Conservation (phyloP, 2,113 vertebrate species). For the Eolophus roseicapilla region DNA sequence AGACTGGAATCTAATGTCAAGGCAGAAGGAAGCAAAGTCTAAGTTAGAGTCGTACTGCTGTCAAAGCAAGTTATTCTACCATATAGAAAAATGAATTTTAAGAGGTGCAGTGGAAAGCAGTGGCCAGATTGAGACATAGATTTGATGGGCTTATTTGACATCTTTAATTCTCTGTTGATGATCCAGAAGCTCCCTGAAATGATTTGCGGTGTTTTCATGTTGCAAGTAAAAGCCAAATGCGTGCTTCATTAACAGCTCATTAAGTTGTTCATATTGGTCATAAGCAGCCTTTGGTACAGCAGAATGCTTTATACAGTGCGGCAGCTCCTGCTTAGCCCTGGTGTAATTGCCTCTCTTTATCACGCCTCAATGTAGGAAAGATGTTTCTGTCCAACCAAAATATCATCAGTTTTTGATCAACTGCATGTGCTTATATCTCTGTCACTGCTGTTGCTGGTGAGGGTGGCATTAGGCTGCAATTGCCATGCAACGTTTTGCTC, state of each 20-base stretch:
- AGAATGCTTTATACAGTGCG: constrained; percentile 16
- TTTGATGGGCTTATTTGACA: constrained; percentile 51
- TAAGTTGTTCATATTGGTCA: constrained; percentile 74
- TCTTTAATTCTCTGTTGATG: constrained; percentile 51
- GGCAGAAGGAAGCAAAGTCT: constrained; percentile 48
- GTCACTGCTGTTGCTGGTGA: not conserved
- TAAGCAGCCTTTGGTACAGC: constrained; percentile 59
- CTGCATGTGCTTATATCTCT: not conserved
- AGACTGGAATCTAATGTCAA: constrained; percentile 55
- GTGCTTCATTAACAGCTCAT: constrained; percentile 71
- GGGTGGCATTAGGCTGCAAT: not conserved
- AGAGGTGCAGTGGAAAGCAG: constrained; percentile 23
- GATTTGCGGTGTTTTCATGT: constrained; percentile 63
- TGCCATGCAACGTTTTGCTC: not conserved
- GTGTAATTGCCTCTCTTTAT: constrained; percentile 50
- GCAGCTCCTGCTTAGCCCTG: constrained; percentile 41
- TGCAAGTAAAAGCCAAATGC: constrained; percentile 61
- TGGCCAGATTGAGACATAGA: constrained; percentile 53
- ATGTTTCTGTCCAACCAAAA: not conserved
- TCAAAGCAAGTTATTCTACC: constrained; percentile 59
- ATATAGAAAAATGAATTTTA: constrained; percentile 25
- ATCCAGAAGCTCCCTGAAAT: constrained; percentile 59
- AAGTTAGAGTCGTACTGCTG: constrained; percentile 2
- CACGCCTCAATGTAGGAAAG: not conserved
- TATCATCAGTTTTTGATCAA: not conserved